Evolutionary conservation across 2,113 vertebrate genomes (phyloP), one percentile per base, ranked within the genome.

Genomic region (Archocentrus centrarchus): DNA sequence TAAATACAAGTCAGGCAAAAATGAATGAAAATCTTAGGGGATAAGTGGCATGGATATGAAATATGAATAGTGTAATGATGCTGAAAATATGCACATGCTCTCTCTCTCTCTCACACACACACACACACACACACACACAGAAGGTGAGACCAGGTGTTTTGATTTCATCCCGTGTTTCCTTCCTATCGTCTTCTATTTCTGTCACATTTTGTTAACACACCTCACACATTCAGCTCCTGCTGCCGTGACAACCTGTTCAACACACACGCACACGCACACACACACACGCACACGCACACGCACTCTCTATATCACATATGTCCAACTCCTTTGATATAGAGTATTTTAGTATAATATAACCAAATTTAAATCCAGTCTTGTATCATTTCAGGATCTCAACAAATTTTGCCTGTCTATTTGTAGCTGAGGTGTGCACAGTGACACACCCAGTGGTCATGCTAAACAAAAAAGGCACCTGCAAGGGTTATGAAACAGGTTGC

Each of bases 1-100:
- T 39, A 22, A 85, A 88, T 61, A 50, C 78, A 80, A 55, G 13
- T n/a, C 11, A 82, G 61, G 13, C 30, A 32, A 84, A 79, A 86
- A 76, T 66, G 30, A 85, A 87, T 44, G 15, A 58, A 75, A 66
- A 37, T 70, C 79, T 80, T 20, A 39, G 39, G 86, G 86, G 92
- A 85, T 15, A 61, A 50, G 4, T 44, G 11, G 27, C 8, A 55
- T n/a, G 20, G 24, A 30, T 35, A 62, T 41, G 57, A 79, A 81
- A 89, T 70, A 77, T 53, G n/a, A 83, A 35, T 6, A 58, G 14
- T 63, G 41, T 22, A 66, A 78, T 27, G 20, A 77, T 18, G 47
- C 2, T 41, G 15, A 79, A 70, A 82, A 61, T 77, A 82, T 58
- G 13, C 7, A 41, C 62, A 39, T 1, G 37, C 9, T 39, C 37